These are phyloP conservation scores for Dendrolimus pini DNA, from an alignment of 2,888 invertebrate genomes.

Conservation along the genomic window DNA sequence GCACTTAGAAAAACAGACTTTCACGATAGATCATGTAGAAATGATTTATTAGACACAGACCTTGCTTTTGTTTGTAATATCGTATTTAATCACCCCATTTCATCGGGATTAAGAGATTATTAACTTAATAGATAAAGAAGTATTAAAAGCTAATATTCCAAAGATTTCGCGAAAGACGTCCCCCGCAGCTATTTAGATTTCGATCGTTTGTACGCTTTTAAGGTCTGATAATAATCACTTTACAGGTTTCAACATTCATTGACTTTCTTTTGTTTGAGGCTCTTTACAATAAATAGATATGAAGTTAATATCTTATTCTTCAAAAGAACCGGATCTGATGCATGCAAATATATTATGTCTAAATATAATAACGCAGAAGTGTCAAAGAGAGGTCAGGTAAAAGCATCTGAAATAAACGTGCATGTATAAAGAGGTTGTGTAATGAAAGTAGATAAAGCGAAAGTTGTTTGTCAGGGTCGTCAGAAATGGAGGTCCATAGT, in stretches of 20 bases:
- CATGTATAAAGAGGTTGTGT: too few relatives aligned
- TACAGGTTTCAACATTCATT: constrained; percentile 37
- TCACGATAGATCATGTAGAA: not conserved
- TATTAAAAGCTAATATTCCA: not conserved
- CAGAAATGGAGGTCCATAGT: too few relatives aligned
- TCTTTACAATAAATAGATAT: too few relatives aligned
- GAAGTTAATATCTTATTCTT: too few relatives aligned
- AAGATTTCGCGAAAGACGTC: constrained; percentile 40
- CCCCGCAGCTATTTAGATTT: constrained; percentile 47
- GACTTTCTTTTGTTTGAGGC: constrained; percentile 14
- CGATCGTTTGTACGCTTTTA: constrained; percentile 37
- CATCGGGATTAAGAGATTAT: not conserved
- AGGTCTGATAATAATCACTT: constrained; percentile 42
- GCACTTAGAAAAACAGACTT: not conserved
- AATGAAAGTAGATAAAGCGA: too few relatives aligned
- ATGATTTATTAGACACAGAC: not conserved
- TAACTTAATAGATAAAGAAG: not conserved
- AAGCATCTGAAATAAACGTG: too few relatives aligned
- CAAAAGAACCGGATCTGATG: too few relatives aligned
- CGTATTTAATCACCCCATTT: not conserved
- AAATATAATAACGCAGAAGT: too few relatives aligned
- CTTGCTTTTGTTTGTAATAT: not conserved
- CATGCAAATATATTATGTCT: too few relatives aligned
- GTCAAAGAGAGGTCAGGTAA: too few relatives aligned
- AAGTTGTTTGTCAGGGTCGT: too few relatives aligned